A percentile compares a stretch with the other conserved stretches of the same genome.
Evolutionary conservation across 37 sponge, comb jelly and placozoan species (phyloP).

Genomic region (Chondrilla cf. caribensis): DNA sequence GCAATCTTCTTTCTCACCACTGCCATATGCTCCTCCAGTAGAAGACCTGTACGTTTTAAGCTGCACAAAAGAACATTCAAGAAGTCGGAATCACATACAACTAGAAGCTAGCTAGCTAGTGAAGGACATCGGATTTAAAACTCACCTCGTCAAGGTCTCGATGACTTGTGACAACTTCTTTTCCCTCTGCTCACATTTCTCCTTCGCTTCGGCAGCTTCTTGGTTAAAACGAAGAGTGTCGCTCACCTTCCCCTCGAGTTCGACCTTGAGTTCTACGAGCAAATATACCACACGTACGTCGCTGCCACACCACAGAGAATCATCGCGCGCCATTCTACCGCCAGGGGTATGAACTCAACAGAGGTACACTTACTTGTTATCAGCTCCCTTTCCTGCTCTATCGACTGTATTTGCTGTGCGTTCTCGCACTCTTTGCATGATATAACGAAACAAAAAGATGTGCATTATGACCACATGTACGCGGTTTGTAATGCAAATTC

Average conservation of each 20-base stretch:
- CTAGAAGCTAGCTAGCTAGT: no score
- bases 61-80: neutral
- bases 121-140: no score
- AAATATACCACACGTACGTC: neutral
- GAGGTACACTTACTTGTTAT: neutral
- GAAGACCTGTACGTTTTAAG: neutral
- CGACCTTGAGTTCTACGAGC: neutral
- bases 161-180: neutral
- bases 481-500: no score
- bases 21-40: neutral
- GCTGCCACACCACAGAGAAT: neutral
- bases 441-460: neutral
- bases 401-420: constrained; percentile 6
- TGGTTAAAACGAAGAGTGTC: neutral
- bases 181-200: neutral
- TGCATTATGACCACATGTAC: no score
- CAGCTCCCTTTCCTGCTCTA: constrained; percentile 6
- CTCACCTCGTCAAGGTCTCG: neutral
- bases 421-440: neutral
- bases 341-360: neutral
- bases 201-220: neutral
- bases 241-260: neutral
- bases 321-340: neutral
- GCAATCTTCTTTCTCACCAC: neutral
- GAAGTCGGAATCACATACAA: neutral